Conservation (phyloP, 2,797 vertebrate species). For the Coreius guichenoti region DNA sequence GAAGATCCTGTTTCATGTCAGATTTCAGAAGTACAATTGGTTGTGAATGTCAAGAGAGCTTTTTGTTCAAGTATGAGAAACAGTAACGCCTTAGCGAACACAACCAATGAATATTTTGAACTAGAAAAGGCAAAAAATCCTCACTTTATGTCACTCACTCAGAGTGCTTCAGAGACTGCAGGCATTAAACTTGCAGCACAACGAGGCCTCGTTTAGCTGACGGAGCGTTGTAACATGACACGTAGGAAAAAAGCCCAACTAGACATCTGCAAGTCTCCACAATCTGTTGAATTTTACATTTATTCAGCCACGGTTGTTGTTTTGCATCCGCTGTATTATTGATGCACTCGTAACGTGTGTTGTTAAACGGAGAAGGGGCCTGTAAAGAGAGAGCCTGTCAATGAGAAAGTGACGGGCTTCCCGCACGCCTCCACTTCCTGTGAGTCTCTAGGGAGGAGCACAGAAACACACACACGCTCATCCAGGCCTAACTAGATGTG, state of each 20-base stretch:
- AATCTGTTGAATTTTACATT: not conserved
- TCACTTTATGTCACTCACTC: too few relatives aligned
- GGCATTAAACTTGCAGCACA: not conserved
- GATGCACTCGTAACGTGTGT: not conserved
- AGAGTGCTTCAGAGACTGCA: not conserved
- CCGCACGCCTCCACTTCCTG: not conserved
- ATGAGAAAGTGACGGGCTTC: not conserved
- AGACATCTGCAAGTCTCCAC: not conserved
- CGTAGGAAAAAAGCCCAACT: not conserved
- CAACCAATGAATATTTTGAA: not conserved
- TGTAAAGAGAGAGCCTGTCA: not conserved
- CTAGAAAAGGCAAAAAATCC: not conserved
- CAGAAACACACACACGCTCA: not conserved
- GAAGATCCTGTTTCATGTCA: not conserved
- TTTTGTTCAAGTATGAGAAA: not conserved
- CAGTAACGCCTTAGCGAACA: not conserved
- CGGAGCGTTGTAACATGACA: not conserved
- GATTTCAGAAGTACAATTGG: not conserved
- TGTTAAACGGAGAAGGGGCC: not conserved
- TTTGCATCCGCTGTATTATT: not conserved
- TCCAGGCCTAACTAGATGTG: slow-evolving; percentile 21
- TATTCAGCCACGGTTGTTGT: not conserved
- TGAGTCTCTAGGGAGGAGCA: slow-evolving; percentile 3
- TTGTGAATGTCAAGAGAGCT: not conserved
- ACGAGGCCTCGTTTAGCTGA: not conserved